A percentile compares a stretch with the other conserved stretches of the same genome.
Conservation (phyloP, 2,797 vertebrate species). For the Coranthus polyacanthus region DNA sequence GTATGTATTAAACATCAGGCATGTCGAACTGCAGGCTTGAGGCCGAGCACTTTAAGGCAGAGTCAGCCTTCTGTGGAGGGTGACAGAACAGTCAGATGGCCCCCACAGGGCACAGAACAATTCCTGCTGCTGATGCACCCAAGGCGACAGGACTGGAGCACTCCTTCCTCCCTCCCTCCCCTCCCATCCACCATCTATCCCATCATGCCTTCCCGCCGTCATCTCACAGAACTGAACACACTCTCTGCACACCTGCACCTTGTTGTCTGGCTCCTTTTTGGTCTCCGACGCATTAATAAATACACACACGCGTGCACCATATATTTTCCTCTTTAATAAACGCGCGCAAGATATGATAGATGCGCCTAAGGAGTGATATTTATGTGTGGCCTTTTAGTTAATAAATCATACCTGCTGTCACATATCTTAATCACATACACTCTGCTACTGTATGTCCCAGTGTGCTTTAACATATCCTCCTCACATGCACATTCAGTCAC, state of each 20-base stretch:
- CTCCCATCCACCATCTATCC: slow-evolving; percentile 44
- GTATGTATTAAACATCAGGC: slow-evolving; percentile 78
- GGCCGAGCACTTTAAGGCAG: slow-evolving; percentile 71
- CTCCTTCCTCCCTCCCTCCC: slow-evolving; percentile 35
- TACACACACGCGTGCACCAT: slow-evolving; percentile 7
- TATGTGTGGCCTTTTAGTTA: slow-evolving; percentile 25
- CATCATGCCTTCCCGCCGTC: slow-evolving; percentile 50
- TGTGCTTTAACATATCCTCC: background rate
- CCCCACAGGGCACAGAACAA: slow-evolving; percentile 73
- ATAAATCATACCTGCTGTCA: slow-evolving; percentile 32
- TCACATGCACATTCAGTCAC: background rate
- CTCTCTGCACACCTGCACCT: slow-evolving; percentile 53
- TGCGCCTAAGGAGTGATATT: slow-evolving; percentile 25
- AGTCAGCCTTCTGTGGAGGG: slow-evolving; percentile 72
- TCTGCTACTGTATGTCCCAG: slow-evolving; percentile 9
- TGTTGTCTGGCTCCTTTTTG: background rate
- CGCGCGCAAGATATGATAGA: slow-evolving; percentile 23
- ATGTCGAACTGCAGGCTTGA: slow-evolving; percentile 57
- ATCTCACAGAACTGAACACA: slow-evolving; percentile 39
- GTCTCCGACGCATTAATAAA: background rate
- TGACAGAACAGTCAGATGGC: slow-evolving; percentile 79
- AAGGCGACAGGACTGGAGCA: slow-evolving; percentile 73
- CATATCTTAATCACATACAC: no score
- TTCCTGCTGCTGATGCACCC: slow-evolving; percentile 78
- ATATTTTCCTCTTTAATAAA: slow-evolving; percentile 24